Conservation (phyloP, 2,888 invertebrate genomes). For the Ectemnius lituratus region DNA sequence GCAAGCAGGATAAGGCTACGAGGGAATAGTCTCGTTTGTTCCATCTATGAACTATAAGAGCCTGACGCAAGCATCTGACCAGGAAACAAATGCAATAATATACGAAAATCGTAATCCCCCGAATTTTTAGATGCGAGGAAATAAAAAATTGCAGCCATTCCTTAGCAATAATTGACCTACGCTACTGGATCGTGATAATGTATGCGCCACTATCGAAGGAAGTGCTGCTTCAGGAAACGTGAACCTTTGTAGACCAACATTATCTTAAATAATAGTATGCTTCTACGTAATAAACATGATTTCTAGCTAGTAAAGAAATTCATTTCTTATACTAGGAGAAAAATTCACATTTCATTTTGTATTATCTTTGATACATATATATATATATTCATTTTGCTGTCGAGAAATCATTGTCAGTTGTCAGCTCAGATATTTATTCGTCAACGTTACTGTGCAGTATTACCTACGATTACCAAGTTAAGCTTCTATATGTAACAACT, state of each 20-base stretch:
- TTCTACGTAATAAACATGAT: slow-evolving; percentile 23
- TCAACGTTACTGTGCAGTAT: slow-evolving; percentile 25
- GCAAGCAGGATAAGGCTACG: slow-evolving; percentile 3
- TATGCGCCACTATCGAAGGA: slow-evolving; percentile 7
- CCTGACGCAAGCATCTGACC: too few species aligned
- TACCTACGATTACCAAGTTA: slow-evolving; percentile 25
- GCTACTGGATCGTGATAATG: slow-evolving; percentile 18
- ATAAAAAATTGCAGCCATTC: slow-evolving; percentile 18
- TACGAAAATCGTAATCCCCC: too few species aligned
- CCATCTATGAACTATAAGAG: too few species aligned
- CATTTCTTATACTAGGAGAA: too few species aligned
- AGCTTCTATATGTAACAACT: slow-evolving; percentile 39
- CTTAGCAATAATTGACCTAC: slow-evolving; percentile 15
- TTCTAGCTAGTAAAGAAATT: too few species aligned
- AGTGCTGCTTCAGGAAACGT: slow-evolving; percentile 21
- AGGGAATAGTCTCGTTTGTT: too few species aligned
- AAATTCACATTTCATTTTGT: too few species aligned
- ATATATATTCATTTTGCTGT: too few species aligned
- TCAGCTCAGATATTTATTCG: neutral
- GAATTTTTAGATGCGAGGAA: neutral
- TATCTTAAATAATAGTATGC: slow-evolving; percentile 14
- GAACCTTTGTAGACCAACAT: slow-evolving; percentile 18
- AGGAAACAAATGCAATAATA: too few species aligned
- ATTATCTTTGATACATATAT: too few species aligned
- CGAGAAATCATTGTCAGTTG: too few species aligned